These are phyloP conservation scores for Bacillus rossius DNA, from an alignment of 1,140 invertebrate species.

Conservation along the genomic window DNA sequence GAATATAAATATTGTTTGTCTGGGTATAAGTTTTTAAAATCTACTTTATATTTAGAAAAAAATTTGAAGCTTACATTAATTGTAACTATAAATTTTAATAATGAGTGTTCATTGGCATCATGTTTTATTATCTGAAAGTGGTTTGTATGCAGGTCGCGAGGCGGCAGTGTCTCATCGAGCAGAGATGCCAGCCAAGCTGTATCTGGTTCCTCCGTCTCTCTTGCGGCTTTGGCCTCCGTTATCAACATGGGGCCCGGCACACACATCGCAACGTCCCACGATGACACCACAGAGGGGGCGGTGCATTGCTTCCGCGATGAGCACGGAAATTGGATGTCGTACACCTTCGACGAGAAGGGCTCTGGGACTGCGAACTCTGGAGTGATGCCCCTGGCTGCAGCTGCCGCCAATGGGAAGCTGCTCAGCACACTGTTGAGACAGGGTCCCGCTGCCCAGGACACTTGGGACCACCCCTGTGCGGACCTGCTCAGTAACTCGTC, in stretches of 20 bases:
- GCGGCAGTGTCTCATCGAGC: background rate
- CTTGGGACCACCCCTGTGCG: conserved; percentile 36
- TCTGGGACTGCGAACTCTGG: conserved; percentile 47
- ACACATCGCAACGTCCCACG: conserved; percentile 77
- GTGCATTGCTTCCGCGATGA: conserved; percentile 74
- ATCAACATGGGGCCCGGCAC: conserved; percentile 36
- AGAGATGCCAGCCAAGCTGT: background rate
- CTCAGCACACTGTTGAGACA: conserved; percentile 25
- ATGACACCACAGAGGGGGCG: conserved; percentile 81
- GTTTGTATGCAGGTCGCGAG: background rate
- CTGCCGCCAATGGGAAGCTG: conserved; percentile 20
- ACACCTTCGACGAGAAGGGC: conserved; percentile 79
- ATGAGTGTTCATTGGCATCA: too few species aligned
- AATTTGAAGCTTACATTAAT: too few species aligned
- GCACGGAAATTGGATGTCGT: conserved; percentile 60
- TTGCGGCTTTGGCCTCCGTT: conserved; percentile 18
- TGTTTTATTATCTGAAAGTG: too few species aligned
- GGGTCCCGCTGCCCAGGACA: conserved; percentile 14
- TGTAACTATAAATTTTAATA: too few species aligned
- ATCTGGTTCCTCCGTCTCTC: background rate
- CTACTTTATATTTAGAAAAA: too few species aligned
- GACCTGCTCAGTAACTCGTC: conserved; percentile 49
- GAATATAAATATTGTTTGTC: too few species aligned
- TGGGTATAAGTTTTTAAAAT: too few species aligned
- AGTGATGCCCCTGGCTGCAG: conserved; percentile 35